phyloP scores from a whole-genome alignment of 1,140 invertebrate genomes.

The Aricia agestis region DNA sequence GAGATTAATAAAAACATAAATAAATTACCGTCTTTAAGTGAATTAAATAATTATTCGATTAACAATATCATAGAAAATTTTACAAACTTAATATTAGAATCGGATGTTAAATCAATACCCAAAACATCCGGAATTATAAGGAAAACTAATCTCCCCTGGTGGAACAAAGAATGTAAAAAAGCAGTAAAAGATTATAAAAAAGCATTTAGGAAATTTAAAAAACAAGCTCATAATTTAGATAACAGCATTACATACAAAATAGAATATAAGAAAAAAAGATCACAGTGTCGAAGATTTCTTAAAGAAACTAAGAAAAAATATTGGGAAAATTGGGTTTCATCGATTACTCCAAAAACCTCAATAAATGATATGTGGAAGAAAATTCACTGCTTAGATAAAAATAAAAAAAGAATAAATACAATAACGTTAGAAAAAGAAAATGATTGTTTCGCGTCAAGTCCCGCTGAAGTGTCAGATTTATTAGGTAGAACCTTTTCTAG shows the following conservation, averaged over 20 bases:
- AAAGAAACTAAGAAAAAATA: slow-evolving; percentile 32
- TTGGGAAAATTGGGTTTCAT: slow-evolving; percentile 33
- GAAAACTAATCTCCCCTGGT: slow-evolving; percentile 43
- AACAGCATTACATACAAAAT: slow-evolving; percentile 20
- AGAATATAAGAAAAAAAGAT: slow-evolving; percentile 33
- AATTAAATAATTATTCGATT: slow-evolving; percentile 18
- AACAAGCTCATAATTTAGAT: slow-evolving; percentile 29
- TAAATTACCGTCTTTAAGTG: slow-evolving; percentile 3
- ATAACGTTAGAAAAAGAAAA: background rate
- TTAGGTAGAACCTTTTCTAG: background rate
- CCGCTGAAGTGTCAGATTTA: background rate
- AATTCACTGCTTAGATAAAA: background rate
- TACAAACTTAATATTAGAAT: slow-evolving; percentile 31
- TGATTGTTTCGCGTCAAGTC: background rate
- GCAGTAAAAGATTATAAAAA: slow-evolving; percentile 39
- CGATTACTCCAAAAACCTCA: background rate
- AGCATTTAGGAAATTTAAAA: slow-evolving; percentile 39
- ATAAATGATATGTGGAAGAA: background rate
- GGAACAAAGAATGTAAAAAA: slow-evolving; percentile 41
- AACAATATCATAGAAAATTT: slow-evolving; percentile 33
- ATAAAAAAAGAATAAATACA: background rate
- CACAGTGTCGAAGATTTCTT: slow-evolving; percentile 35
- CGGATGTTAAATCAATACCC: slow-evolving; percentile 37
- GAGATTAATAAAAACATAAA: slow-evolving; percentile 30
- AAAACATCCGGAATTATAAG: slow-evolving; percentile 29